Percentiles rank a stretch among this genome's conserved stretches.
phyloP scores from a whole-genome alignment of 2,888 invertebrate genomes.

The Luperina testacea region DNA sequence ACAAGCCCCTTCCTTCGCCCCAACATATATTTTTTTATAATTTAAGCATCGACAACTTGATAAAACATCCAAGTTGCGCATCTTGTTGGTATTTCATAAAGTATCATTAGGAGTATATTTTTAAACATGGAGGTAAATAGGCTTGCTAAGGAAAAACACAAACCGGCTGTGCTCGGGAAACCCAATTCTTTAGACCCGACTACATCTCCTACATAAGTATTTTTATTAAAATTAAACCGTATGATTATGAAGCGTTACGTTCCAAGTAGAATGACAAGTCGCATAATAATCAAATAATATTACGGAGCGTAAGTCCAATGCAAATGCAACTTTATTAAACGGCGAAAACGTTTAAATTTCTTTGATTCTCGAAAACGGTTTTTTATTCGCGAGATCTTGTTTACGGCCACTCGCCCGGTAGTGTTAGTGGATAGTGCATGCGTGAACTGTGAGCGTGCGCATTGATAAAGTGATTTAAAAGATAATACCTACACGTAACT shows the following conservation, averaged over 20 bases:
- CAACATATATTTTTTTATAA: background rate
- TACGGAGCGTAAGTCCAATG: background rate
- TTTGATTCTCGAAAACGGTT: background rate
- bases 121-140: conserved; percentile 13
- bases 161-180: conserved; percentile 65
- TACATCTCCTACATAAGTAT: background rate
- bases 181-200: conserved; percentile 49
- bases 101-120: conserved; percentile 17
- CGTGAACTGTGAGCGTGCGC: conserved; percentile 42
- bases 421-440: conserved; percentile 55
- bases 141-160: conserved; percentile 60
- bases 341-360: conserved; percentile 31
- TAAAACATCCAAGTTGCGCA: background rate
- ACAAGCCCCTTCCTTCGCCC: background rate
- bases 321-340: conserved; percentile 43
- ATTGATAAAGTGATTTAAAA: conserved; percentile 49
- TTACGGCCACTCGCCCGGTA: conserved; percentile 67
- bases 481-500: conserved; percentile 34
- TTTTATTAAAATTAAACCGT: conserved; percentile 25
- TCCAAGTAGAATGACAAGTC: conserved; percentile 41
- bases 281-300: background rate
- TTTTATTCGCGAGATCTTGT: conserved; percentile 61
- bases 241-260: background rate
- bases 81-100: conserved; percentile 1
- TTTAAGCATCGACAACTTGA: background rate